phyloP scores from a whole-genome alignment of 2,797 vertebrate genomes.

The Phalloptychus januarius region DNA sequence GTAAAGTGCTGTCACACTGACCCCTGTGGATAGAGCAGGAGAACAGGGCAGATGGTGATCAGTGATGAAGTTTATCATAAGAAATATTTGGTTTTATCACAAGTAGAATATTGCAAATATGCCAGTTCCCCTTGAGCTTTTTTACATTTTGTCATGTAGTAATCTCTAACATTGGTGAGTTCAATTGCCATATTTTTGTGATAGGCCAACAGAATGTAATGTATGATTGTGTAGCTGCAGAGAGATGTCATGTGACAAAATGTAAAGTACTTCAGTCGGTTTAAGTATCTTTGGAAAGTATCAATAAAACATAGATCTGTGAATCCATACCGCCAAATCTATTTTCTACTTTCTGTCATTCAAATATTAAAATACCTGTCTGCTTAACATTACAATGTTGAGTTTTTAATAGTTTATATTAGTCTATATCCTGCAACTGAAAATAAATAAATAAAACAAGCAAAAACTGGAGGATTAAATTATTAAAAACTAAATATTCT shows the following conservation, averaged over 20 bases:
- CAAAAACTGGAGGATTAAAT: constrained; percentile 42
- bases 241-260: background rate
- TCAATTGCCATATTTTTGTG: background rate
- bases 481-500: constrained; percentile 65
- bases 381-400: constrained; percentile 17
- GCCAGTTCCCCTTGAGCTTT: background rate
- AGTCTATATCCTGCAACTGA: constrained; percentile 33
- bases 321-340: background rate
- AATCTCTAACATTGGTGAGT: background rate
- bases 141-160: background rate
- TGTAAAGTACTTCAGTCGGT: background rate
- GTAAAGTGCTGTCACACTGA: constrained; percentile 65
- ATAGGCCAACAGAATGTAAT: background rate
- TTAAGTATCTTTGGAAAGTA: background rate
- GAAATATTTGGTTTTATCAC: constrained; percentile 5
- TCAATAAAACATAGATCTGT: background rate
- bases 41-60: constrained; percentile 57
- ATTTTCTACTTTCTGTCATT: background rate
- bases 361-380: background rate
- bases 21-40: constrained; percentile 64
- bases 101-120: background rate
- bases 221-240: background rate
- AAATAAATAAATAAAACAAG: constrained; percentile 51
- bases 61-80: constrained; percentile 54
- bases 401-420: constrained; percentile 48